Evolutionary conservation across 2,113 vertebrate genomes (phyloP).

Genomic region (Rhodinocichla rosea): DNA sequence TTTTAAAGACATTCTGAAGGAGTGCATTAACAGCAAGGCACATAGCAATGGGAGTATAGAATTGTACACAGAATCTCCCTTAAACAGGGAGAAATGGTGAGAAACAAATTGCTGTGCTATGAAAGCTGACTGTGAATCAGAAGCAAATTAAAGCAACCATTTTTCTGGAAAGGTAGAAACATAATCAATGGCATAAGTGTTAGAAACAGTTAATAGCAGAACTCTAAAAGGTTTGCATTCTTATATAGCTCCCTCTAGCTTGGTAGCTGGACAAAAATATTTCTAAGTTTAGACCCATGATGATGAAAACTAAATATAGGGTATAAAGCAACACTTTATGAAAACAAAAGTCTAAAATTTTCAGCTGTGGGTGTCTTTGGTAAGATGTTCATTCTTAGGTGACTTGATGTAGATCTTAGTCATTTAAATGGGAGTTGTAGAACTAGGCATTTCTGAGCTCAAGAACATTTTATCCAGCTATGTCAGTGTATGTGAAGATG

Average conservation of each 20-base stretch:
- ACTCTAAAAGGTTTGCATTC: not conserved
- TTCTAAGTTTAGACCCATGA: constrained; percentile 16
- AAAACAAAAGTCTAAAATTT: constrained; percentile 11
- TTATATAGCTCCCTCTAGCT: not conserved
- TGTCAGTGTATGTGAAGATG: not conserved
- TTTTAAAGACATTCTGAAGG: not conserved
- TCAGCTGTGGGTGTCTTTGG: not conserved
- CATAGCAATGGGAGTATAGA: not conserved
- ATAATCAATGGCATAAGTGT: not conserved
- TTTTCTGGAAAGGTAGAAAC: not conserved
- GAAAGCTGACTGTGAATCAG: not conserved
- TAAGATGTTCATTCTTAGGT: not conserved
- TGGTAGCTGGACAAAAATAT: not conserved
- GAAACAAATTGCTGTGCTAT: not conserved
- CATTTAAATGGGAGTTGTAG: not conserved
- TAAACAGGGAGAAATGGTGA: not conserved
- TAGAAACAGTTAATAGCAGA: constrained; percentile 13
- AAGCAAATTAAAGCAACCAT: not conserved
- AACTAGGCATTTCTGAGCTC: not conserved
- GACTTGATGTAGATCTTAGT: not conserved
- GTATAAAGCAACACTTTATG: not conserved
- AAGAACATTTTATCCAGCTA: not conserved
- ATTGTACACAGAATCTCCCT: not conserved
- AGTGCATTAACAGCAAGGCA: not conserved
- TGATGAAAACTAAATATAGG: constrained; percentile 8